A percentile compares a stretch with the other conserved stretches of the same genome.
phyloP scores from a whole-genome alignment of 2,888 invertebrate genomes.

The Adelognathus sp. region DNA sequence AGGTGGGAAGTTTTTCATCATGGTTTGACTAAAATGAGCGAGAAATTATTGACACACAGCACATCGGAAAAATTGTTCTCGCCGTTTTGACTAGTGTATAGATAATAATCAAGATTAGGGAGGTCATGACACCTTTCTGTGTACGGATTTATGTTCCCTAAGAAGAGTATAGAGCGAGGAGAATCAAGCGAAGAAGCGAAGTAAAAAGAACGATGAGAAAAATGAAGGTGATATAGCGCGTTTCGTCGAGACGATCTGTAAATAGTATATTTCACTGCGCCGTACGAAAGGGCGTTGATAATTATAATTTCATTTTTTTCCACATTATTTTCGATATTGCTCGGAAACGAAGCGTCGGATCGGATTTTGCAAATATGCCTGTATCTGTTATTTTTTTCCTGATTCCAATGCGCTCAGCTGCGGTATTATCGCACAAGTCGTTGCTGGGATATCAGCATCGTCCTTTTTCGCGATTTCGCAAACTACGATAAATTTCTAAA shows the following conservation, averaged over 20 bases:
- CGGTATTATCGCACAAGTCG: no score
- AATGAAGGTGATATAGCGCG: constrained; percentile 26
- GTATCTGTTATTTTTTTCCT: no score
- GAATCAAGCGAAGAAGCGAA: constrained; percentile 11
- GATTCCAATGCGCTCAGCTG: no score
- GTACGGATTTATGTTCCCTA: constrained; percentile 64
- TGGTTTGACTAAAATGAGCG: background rate
- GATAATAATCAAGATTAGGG: constrained; percentile 47
- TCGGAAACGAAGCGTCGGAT: background rate
- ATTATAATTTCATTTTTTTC: constrained; percentile 16
- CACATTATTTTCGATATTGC: background rate
- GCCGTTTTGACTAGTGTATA: constrained; percentile 55
- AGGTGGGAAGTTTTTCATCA: background rate
- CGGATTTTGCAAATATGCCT: no score
- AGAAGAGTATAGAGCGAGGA: constrained; percentile 26
- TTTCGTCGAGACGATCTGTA: constrained; percentile 58
- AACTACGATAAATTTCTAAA: no score
- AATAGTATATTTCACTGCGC: constrained; percentile 51
- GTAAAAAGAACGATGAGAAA: constrained; percentile 4
- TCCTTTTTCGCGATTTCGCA: constrained; percentile 23
- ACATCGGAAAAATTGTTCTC: constrained; percentile 57
- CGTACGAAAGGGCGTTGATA: constrained; percentile 35
- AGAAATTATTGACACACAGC: background rate
- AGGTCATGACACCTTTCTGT: constrained; percentile 67
- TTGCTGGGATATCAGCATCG: no score